A percentile compares a stretch with the other conserved stretches of the same genome.
Conservation (phyloP, 2,113 vertebrate genomes). For the Pogona vitticeps region DNA sequence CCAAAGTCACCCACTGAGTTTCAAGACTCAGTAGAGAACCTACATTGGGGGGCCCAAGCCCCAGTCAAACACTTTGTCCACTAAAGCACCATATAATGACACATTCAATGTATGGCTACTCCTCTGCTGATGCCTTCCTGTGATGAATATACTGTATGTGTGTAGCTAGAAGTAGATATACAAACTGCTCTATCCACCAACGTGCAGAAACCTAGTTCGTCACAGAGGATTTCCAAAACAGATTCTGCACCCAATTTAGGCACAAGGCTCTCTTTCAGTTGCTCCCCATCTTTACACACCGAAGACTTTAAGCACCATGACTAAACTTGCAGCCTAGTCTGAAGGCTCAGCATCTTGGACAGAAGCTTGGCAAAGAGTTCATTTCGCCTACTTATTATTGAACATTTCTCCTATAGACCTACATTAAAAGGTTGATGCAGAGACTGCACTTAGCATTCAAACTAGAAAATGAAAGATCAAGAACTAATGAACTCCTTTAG, state of each 20-base stretch:
- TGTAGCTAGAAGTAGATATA: background rate
- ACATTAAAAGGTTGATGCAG: constrained; percentile 4
- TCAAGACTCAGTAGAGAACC: too few relatives aligned
- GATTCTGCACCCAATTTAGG: background rate
- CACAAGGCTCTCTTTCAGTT: background rate
- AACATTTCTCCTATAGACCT: background rate
- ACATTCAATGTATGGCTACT: background rate
- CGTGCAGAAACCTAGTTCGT: background rate
- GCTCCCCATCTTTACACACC: background rate
- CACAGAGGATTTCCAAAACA: background rate
- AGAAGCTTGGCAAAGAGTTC: background rate
- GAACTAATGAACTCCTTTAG: constrained; percentile 8
- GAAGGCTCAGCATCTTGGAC: background rate
- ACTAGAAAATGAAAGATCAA: constrained; percentile 19
- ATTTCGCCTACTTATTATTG: background rate
- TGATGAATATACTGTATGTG: background rate
- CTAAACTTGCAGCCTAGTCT: background rate
- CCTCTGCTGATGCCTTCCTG: background rate
- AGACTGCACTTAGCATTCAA: constrained; percentile 18
- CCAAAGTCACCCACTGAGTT: too few relatives aligned
- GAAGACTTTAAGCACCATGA: background rate
- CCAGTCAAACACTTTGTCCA: too few relatives aligned
- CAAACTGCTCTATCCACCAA: too few relatives aligned
- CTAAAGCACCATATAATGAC: background rate
- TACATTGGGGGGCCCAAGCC: too few relatives aligned